These are phyloP conservation scores for Thaleichthys pacificus DNA, from an alignment of 2,797 vertebrate species.

Conservation along the genomic window DNA sequence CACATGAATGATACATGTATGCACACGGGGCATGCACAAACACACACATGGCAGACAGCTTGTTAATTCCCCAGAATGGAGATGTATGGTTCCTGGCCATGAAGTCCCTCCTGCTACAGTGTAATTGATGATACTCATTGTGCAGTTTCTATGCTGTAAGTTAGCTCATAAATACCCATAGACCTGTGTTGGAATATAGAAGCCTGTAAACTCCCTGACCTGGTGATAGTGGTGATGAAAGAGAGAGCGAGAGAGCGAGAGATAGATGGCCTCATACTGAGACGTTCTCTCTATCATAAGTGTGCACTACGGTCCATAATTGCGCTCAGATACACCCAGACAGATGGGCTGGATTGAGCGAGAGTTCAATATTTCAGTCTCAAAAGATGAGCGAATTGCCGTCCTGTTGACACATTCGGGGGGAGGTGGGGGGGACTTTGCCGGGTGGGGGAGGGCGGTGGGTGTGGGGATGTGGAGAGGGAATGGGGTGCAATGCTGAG, in stretches of 20 bases:
- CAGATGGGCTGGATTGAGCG: no score
- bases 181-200: no score
- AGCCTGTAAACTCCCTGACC: no score
- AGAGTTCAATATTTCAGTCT: no score
- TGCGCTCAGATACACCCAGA: no score
- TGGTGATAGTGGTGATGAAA: no score
- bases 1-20: constrained; percentile 9
- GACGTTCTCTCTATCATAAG: no score
- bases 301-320: no score
- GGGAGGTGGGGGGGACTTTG: constrained; percentile 21
- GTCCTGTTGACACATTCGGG: constrained; percentile 45
- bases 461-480: constrained; percentile 62
- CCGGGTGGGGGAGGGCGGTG: constrained; percentile 38
- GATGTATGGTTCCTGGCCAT: constrained; percentile 49
- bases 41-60: background rate
- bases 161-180: constrained; percentile 23
- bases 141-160: constrained; percentile 52
- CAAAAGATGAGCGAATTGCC: constrained; percentile 29
- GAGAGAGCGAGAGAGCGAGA: background rate
- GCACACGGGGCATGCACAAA: constrained; percentile 1
- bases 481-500: constrained; percentile 65
- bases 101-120: constrained; percentile 43
- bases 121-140: constrained; percentile 48
- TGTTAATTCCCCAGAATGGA: constrained; percentile 44
- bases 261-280: background rate